Conservation (phyloP, 2,888 invertebrate species). For the Agonopterix heracliana region DNA sequence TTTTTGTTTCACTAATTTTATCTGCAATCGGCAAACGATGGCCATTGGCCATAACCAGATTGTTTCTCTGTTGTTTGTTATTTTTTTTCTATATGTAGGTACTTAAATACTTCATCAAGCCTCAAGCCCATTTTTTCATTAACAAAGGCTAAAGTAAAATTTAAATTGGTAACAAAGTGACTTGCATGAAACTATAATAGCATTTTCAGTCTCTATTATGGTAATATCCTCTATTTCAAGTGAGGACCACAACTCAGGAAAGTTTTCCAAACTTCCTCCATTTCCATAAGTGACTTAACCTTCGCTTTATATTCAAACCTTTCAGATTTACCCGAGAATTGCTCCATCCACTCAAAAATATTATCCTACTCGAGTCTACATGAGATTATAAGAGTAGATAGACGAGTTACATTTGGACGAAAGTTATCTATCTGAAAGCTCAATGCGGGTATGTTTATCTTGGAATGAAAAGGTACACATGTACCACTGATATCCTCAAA, state of each 20-base stretch:
- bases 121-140: too few species aligned
- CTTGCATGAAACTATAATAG: too few species aligned
- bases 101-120: too few species aligned
- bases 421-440: slow-evolving; percentile 17
- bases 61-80: too few species aligned
- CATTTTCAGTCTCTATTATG: too few species aligned
- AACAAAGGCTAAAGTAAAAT: too few species aligned
- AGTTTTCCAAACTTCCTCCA: slow-evolving; percentile 32
- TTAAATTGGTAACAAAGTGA: too few species aligned
- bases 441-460: slow-evolving; percentile 17
- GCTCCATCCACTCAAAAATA: slow-evolving; percentile 33
- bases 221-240: slow-evolving; percentile 14
- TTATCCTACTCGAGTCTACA: slow-evolving; percentile 22
- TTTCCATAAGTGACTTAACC: slow-evolving; percentile 51
- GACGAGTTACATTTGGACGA: slow-evolving; percentile 8
- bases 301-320: slow-evolving; percentile 45
- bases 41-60: too few species aligned
- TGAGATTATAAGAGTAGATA: slow-evolving; percentile 4
- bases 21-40: too few species aligned
- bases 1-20: too few species aligned
- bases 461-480: slow-evolving; percentile 14
- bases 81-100: too few species aligned
- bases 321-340: slow-evolving; percentile 13
- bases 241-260: slow-evolving; percentile 10
- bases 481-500: slow-evolving; percentile 15